Evolutionary conservation across 1,140 invertebrate species (phyloP), one percentile per base, ranked within the genome.

Genomic region (Sogatella furcifera): DNA sequence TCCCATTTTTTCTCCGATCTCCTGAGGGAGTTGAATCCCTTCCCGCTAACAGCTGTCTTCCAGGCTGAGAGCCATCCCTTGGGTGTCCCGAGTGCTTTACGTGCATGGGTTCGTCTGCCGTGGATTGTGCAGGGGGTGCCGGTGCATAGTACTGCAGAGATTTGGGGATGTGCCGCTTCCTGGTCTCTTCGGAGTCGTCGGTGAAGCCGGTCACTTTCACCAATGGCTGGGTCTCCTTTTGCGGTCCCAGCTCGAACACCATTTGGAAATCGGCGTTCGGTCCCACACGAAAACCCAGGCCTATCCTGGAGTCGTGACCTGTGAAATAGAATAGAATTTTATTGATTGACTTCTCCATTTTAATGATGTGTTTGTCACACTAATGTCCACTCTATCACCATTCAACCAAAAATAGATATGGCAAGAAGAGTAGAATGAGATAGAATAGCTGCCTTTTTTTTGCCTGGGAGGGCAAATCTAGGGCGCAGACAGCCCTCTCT

Each of bases 241-340:
- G 88, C 1, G 88, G 88, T 1, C 88, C 88, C 8, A 90, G 69
- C 69, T 91, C 88, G 17, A 89, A 72, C 14, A 89, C 62, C 3
- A 90, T 73, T 70, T 91, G 88, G 65, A 90, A 81, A 71, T 91
- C 88, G 0, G 88, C 88, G 71, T 89, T 84, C 55, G 87, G 80
- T 1, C 88, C 88, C 2, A 90, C 74, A 34, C 86, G 77, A 69
- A 89, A 90, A 1, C 88, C 88, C 66, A 89, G 81, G 1, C 88
- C 88, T 15, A 89, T 56, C 52, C 86, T 79, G 1, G 88, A 89
- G 71, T 91, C 88, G 22, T 86, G 88, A 61, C 88, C 88, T 90
- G 69, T 43, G 52, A 44, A 38, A 60, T 10, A 28, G 22, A 62
- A 53, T 41, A 11, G 57, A 22, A 44, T 31, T n/a, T n/a, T n/a